phyloP scores from a whole-genome alignment of 2,113 vertebrate species.

The Brienomyrus longianalis region DNA sequence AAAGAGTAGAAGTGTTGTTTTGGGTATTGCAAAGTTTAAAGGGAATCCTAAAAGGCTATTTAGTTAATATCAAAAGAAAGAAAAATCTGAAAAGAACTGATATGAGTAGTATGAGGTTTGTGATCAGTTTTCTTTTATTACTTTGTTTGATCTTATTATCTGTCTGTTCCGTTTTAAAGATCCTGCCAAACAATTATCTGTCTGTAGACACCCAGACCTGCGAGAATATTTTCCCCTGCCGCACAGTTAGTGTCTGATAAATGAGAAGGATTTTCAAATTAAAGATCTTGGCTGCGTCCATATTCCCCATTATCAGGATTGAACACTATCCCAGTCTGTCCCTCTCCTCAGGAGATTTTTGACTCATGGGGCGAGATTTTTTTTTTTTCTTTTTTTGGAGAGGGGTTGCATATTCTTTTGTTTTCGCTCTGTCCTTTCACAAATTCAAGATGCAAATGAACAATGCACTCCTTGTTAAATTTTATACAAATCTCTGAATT shows the following conservation, averaged over 20 bases:
- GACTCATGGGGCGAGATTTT: not conserved
- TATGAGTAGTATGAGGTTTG: not conserved
- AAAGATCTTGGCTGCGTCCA: not conserved
- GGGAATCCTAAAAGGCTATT: not conserved
- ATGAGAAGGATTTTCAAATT: not conserved
- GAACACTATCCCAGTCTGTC: not conserved
- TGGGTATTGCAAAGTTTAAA: not conserved
- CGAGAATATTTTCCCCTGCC: not conserved
- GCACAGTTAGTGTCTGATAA: not conserved
- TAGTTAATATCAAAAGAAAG: not conserved
- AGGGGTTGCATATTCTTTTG: not conserved
- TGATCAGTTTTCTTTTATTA: not conserved
- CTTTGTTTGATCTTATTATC: not conserved
- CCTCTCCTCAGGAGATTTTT: not conserved
- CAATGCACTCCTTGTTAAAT: not conserved
- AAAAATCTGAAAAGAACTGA: not conserved
- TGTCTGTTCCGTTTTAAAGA: not conserved
- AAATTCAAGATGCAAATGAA: not conserved
- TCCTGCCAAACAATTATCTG: not conserved
- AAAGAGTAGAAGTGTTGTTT: not conserved
- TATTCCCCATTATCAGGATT: not conserved
- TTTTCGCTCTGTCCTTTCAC: not conserved
- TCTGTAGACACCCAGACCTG: not conserved
- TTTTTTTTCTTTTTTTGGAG: too few species aligned
- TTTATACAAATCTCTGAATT: not conserved